Conservation (phyloP, 1,140 invertebrate species). For the Bombus waltoni region DNA sequence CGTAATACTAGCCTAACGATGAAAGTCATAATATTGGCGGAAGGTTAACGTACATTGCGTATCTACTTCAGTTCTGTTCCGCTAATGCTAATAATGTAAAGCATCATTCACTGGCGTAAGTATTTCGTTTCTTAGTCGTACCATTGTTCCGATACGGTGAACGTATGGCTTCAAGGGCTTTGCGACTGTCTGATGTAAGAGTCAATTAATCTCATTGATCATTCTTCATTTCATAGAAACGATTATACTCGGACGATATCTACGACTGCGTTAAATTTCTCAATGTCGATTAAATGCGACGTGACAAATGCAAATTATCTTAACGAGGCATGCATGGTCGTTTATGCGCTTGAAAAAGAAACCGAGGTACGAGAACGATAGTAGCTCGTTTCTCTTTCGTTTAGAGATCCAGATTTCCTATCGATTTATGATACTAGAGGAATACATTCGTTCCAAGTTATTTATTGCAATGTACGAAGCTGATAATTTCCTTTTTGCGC, state of each 20-base stretch:
- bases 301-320: no score
- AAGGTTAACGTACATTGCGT: constrained; percentile 14
- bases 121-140: neutral
- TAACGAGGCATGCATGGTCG: neutral
- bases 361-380: neutral
- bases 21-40: constrained; percentile 30
- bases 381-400: neutral
- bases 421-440: neutral
- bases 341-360: neutral
- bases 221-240: neutral
- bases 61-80: constrained; percentile 14
- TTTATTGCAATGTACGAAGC: neutral
- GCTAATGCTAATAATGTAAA: constrained; percentile 29
- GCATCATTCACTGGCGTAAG: neutral
- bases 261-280: neutral
- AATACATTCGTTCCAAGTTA: neutral
- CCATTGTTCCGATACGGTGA: neutral
- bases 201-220: neutral
- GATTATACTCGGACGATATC: no score
- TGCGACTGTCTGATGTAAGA: neutral
- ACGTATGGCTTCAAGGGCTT: neutral
- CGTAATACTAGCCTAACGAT: constrained; percentile 45
- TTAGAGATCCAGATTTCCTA: neutral
- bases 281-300: neutral
- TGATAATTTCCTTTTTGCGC: no score